phyloP scores from a whole-genome alignment of 1,140 invertebrate species.

The Zeugodacus cucurbitae region DNA sequence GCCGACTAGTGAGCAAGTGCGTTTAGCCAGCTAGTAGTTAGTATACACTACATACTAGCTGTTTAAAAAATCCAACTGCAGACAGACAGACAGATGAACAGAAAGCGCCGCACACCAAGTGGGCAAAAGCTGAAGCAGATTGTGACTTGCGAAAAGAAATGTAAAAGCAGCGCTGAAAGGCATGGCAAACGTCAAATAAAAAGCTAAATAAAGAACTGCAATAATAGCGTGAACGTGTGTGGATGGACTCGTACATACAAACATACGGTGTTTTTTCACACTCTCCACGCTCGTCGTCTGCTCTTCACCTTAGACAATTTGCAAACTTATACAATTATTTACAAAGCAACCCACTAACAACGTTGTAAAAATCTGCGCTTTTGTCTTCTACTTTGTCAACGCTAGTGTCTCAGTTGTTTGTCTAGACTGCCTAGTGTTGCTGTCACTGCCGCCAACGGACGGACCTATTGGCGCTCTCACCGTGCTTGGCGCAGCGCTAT shows the following conservation, averaged over 20 bases:
- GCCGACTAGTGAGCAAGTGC: not conserved
- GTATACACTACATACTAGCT: not conserved
- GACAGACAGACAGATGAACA: not conserved
- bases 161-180: not conserved
- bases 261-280: not conserved
- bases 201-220: slow-evolving; percentile 9
- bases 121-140: not conserved
- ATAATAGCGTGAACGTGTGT: not conserved
- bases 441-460: not conserved
- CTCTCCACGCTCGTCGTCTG: no score
- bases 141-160: not conserved
- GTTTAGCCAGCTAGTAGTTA: not conserved
- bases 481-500: not conserved
- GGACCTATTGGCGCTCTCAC: not conserved
- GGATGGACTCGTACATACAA: no score
- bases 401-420: not conserved
- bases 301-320: not conserved
- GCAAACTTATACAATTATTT: slow-evolving; percentile 23
- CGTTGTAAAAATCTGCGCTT: not conserved
- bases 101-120: not conserved
- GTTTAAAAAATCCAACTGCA: not conserved
- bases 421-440: not conserved
- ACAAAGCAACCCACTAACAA: not conserved
- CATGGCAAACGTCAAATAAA: not conserved
- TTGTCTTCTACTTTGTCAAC: not conserved